Conservation (phyloP, 2,113 vertebrate species). For the Neodon shergylaensis region DNA sequence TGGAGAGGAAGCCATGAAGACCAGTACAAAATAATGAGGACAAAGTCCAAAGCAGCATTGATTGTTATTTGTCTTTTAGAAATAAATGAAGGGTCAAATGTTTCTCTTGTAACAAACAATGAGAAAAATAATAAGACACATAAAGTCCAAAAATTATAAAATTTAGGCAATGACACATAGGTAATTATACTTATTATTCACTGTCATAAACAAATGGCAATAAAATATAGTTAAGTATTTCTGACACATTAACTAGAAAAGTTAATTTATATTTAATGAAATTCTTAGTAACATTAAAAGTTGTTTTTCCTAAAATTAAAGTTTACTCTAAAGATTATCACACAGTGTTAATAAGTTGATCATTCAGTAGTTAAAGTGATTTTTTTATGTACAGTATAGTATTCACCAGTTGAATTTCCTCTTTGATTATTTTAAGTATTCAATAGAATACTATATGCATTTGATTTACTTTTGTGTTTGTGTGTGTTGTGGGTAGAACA, state of each 20-base stretch:
- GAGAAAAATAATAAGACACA: neutral
- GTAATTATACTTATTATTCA: neutral
- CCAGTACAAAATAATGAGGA: neutral
- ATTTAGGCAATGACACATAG: neutral
- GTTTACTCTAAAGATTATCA: neutral
- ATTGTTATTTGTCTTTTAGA: neutral
- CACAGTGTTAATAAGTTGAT: neutral
- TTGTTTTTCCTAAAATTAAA: neutral
- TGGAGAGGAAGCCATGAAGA: neutral
- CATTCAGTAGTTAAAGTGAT: neutral
- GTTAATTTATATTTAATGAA: neutral
- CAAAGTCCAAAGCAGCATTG: neutral
- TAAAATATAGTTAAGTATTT: constrained; percentile 5
- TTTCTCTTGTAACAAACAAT: neutral
- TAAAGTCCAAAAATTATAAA: neutral
- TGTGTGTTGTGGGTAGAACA: neutral
- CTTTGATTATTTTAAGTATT: neutral
- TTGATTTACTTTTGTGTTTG: neutral
- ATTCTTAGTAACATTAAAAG: neutral
- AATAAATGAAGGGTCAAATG: neutral
- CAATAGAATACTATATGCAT: neutral
- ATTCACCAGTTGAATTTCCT: neutral
- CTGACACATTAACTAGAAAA: neutral
- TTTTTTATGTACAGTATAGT: neutral
- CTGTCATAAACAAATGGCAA: neutral